Evolutionary conservation across 2,113 vertebrate species (phyloP).

Genomic region (Tychaedon coryphoeus): DNA sequence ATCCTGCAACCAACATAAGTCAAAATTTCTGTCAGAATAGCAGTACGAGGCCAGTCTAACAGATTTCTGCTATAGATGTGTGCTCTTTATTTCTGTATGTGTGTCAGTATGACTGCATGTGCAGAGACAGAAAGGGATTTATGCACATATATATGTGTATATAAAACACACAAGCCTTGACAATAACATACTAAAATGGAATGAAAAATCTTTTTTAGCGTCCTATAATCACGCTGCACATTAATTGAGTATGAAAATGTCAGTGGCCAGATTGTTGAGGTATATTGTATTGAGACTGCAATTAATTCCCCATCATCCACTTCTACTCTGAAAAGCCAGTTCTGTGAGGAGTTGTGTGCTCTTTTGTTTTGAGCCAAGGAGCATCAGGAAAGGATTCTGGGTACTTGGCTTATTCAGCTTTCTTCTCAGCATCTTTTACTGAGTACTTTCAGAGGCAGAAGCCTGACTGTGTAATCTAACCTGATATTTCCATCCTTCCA

Average conservation of each 20-base stretch:
- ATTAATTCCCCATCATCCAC: neutral
- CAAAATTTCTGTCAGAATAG: neutral
- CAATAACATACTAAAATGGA: neutral
- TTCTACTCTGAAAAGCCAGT: neutral
- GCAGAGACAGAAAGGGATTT: neutral
- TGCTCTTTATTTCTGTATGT: neutral
- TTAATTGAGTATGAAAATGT: neutral
- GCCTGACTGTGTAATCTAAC: neutral
- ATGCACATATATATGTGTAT: neutral
- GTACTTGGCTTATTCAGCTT: neutral
- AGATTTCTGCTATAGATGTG: neutral
- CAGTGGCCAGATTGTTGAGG: neutral
- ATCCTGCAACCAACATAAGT: neutral
- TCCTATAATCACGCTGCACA: neutral
- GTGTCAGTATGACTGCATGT: neutral
- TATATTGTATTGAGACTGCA: neutral
- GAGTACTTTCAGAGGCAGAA: neutral
- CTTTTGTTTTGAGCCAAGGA: neutral
- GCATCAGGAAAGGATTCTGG: neutral
- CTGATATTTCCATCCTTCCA: neutral
- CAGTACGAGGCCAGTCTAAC: neutral
- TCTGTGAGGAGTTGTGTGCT: neutral
- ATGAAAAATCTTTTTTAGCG: neutral
- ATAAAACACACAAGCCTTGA: neutral
- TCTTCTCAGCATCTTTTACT: neutral